Evolutionary conservation across 2,797 vertebrate genomes (phyloP).

Genomic region (Tragopan temminckii): DNA sequence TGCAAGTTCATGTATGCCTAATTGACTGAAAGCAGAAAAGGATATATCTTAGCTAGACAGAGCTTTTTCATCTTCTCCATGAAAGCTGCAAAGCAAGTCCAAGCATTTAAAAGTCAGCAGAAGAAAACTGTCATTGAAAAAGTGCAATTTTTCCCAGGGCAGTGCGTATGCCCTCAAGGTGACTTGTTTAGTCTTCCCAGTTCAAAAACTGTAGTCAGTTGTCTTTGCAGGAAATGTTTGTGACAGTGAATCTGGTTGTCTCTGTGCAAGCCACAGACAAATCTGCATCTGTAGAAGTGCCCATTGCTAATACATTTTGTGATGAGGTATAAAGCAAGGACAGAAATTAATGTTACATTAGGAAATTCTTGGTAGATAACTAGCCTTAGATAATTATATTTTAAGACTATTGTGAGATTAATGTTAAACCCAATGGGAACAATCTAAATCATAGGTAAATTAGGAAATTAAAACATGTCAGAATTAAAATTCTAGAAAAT

Average conservation of each 20-base stretch:
- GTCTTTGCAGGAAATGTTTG: background rate
- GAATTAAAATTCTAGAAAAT: background rate
- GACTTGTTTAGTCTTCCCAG: background rate
- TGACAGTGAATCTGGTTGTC: background rate
- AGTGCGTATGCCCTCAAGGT: background rate
- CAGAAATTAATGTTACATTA: background rate
- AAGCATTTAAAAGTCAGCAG: background rate
- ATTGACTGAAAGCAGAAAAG: background rate
- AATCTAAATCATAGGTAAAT: background rate
- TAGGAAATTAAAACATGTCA: background rate
- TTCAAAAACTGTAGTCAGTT: background rate
- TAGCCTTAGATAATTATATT: background rate
- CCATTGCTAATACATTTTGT: background rate
- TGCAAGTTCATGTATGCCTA: background rate
- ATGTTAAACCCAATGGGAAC: background rate
- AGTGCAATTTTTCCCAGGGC: conserved; percentile 22
- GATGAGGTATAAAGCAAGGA: background rate
- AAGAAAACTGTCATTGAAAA: background rate
- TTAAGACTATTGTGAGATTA: background rate
- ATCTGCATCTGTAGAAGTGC: background rate
- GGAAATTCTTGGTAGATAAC: background rate
- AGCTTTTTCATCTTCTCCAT: background rate
- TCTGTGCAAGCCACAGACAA: background rate
- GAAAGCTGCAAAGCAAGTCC: background rate
- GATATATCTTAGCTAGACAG: background rate